A percentile compares a stretch with the other conserved stretches of the same genome.
Evolutionary conservation across 23 tunicate genomes (phyloP).

Genomic region (Oikopleura dioica): DNA sequence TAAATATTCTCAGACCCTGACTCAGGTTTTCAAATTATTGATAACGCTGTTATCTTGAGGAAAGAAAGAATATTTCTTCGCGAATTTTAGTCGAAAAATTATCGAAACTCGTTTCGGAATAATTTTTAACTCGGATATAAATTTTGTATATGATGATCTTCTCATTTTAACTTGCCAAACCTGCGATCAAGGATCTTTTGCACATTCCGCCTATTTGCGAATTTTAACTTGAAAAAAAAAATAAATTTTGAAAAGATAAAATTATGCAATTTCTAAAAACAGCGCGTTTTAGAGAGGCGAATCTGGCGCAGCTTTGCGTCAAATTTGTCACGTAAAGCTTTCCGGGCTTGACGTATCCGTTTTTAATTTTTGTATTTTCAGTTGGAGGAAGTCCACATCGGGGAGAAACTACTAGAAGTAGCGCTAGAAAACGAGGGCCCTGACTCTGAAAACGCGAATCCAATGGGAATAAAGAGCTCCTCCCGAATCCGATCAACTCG

Average conservation of each 20-base stretch:
- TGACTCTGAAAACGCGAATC: conserved; percentile 33
- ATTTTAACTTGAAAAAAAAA: neutral
- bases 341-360: neutral
- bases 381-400: conserved; percentile 70
- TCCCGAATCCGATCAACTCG: conserved; percentile 79
- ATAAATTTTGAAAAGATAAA: neutral
- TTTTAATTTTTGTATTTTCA: conserved; percentile 18
- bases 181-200: no score
- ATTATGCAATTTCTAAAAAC: conserved; percentile 1
- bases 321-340: neutral
- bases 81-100: neutral
- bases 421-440: conserved; percentile 13
- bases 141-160: no score
- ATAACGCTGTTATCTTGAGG: no score
- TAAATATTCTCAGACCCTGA: conserved; percentile 60
- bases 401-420: conserved; percentile 55
- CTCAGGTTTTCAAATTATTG: no score
- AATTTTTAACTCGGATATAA: neutral
- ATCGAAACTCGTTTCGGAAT: neutral
- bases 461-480: conserved; percentile 71
- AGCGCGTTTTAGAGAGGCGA: neutral
- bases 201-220: no score
- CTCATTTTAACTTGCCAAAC: no score
- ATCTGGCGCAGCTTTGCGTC: neutral
- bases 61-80: no score